Evolutionary conservation across 2,888 invertebrate species (phyloP), one percentile per base, ranked within the genome.

Genomic region (Oscheius sp.): DNA sequence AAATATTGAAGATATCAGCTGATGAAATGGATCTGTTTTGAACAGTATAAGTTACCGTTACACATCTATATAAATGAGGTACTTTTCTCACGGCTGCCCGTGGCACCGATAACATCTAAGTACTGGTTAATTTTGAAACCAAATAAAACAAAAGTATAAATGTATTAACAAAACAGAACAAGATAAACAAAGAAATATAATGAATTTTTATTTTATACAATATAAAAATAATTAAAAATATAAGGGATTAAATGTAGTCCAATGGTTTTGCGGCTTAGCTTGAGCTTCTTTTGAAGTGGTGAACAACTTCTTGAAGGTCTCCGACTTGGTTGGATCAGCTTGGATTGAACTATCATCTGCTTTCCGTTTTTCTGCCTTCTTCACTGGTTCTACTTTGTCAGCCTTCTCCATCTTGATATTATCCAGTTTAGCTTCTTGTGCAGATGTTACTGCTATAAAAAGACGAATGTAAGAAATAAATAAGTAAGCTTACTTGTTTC

Each of bases 241-340:
- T 29, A 89, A 84, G 5, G 98, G 98, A 91, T 98, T 98, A 87
- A 95, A 96, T 0, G 98, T 98, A 71, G 98, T 93, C 99, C 98
- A 99, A 89, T 98, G 96, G 1, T 95, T 95, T 83, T 93, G 92
- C 56, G 93, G 92, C 89, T 97, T 95, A 69, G 93, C 93, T 85
- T 93, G 92, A 72, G 96, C 97, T 70, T 92, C 93, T 86, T 93
- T 92, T 88, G 95, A 95, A 9, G 93, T 92, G 0, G 96, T 98
- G 88, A 99, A 99, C 68, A 99, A 89, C 1, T 96, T 96, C 89
- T 98, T 99, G 88, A 94, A 95, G 0, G 95, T 95, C 89, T 94
- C 93, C 75, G 93, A 93, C 5, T 93, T 93, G 84, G 93, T 93
- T 0, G 95, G 94, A 90, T 98, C 96, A 74, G 93, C 78, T 77